phyloP scores from a whole-genome alignment of 2,888 invertebrate genomes.

The Brachyopa scutellaris region DNA sequence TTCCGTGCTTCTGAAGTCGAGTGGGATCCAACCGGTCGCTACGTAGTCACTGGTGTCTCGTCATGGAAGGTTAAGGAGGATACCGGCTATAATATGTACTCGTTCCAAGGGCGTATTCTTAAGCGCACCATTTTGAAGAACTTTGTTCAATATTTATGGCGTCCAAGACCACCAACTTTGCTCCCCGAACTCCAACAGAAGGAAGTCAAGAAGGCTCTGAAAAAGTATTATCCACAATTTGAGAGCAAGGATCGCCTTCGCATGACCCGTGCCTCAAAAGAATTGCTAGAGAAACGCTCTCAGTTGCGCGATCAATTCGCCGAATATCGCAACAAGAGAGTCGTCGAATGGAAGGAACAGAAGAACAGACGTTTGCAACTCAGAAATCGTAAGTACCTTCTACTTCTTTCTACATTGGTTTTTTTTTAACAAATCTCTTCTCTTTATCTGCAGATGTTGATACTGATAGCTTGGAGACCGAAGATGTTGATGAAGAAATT shows the following conservation, averaged over 20 bases:
- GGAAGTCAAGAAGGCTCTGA: constrained; percentile 98
- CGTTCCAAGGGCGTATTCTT: constrained; percentile 93
- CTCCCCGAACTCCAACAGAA: constrained; percentile 93
- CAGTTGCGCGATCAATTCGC: constrained; percentile 93
- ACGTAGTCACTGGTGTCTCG: constrained; percentile 96
- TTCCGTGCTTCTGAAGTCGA: constrained; percentile 97
- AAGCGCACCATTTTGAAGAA: constrained; percentile 93
- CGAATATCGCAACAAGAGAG: constrained; percentile 89
- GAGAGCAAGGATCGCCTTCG: constrained; percentile 98
- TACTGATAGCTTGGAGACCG: constrained; percentile 95
- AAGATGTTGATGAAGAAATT: constrained; percentile 96
- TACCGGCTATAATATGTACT: constrained; percentile 97
- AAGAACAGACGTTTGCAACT: constrained; percentile 92
- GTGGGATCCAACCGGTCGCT: constrained; percentile 99
- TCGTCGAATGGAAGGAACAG: constrained; percentile 89
- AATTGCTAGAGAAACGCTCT: constrained; percentile 95
- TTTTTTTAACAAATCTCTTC: constrained; percentile 30
- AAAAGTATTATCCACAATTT: constrained; percentile 97
- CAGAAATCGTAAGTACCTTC: constrained; percentile 88
- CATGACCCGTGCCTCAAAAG: constrained; percentile 96
- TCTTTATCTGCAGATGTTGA: constrained; percentile 89
- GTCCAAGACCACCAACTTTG: constrained; percentile 95
- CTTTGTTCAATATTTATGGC: constrained; percentile 97
- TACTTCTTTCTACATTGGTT: not conserved
- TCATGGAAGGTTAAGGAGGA: constrained; percentile 98